A percentile compares a stretch with the other conserved stretches of the same genome.
phyloP scores from a whole-genome alignment of 2,797 vertebrate genomes.

The Lepus oiostolus region DNA sequence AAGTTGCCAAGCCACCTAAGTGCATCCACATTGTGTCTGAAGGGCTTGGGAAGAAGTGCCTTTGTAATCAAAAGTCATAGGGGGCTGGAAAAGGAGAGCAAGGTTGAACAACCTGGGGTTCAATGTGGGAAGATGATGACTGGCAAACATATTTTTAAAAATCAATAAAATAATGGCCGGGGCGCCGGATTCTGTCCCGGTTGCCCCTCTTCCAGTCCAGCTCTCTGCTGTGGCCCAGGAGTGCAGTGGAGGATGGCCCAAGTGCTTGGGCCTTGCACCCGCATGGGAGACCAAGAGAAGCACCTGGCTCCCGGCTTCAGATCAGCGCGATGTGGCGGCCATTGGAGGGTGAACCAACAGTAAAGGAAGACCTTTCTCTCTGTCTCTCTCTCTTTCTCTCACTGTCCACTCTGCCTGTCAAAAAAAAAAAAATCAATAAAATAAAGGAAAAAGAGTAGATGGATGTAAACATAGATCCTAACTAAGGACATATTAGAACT shows the following conservation, averaged over 20 bases:
- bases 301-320: no score
- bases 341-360: no score
- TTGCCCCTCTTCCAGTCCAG: no score
- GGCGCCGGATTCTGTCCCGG: no score
- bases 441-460: background rate
- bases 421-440: background rate
- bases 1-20: background rate
- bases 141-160: background rate
- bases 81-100: background rate
- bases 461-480: background rate
- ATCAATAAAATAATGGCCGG: background rate
- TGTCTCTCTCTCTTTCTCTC: no score
- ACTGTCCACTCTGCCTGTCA: no score
- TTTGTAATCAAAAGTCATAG: conserved; percentile 1
- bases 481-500: background rate
- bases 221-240: no score
- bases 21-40: background rate
- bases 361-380: no score
- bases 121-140: background rate
- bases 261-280: no score
- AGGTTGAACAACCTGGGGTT: background rate
- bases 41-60: background rate
- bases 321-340: no score
- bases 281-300: no score
- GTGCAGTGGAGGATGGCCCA: no score